phyloP scores from a whole-genome alignment of 2,888 invertebrate genomes.

The Steromphala cineraria region DNA sequence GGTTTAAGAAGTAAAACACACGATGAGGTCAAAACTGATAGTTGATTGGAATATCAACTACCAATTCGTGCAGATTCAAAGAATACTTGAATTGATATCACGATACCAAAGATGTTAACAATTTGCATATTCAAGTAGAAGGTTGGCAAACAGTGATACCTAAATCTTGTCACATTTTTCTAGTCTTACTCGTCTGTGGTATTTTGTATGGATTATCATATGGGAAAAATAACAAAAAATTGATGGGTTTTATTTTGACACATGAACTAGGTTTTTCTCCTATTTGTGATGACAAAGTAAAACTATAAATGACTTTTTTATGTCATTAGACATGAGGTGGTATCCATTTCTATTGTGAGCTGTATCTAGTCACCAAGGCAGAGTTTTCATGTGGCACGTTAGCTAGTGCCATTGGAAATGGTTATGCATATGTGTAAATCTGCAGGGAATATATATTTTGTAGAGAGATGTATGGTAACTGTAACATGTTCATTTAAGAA shows the following conservation, averaged over 20 bases:
- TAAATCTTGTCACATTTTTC: slow-evolving; percentile 19
- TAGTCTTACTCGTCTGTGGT: slow-evolving; percentile 19
- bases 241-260: slow-evolving; percentile 3
- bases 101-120: slow-evolving; percentile 17
- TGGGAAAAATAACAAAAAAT: background rate
- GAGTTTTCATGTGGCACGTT: slow-evolving; percentile 14
- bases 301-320: background rate
- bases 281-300: slow-evolving; percentile 9
- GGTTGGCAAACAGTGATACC: slow-evolving; percentile 15
- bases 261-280: background rate
- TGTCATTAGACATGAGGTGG: slow-evolving; percentile 9
- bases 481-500: slow-evolving; percentile 35
- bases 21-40: background rate
- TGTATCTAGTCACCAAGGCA: slow-evolving; percentile 21
- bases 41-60: background rate
- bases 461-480: slow-evolving; percentile 34
- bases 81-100: slow-evolving; percentile 2
- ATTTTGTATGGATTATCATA: slow-evolving; percentile 13
- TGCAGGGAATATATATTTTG: slow-evolving; percentile 38
- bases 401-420: slow-evolving; percentile 16
- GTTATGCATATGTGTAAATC: slow-evolving; percentile 29
- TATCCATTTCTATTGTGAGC: slow-evolving; percentile 19
- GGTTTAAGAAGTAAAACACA: background rate
- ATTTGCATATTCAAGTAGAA: slow-evolving; percentile 18
- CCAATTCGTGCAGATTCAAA: slow-evolving; percentile 1